Percentiles rank a stretch among this genome's conserved stretches.
These are phyloP conservation scores for Enteromius unitaeniatus DNA, from an alignment of 2,797 vertebrate species.

Conservation along the genomic window DNA sequence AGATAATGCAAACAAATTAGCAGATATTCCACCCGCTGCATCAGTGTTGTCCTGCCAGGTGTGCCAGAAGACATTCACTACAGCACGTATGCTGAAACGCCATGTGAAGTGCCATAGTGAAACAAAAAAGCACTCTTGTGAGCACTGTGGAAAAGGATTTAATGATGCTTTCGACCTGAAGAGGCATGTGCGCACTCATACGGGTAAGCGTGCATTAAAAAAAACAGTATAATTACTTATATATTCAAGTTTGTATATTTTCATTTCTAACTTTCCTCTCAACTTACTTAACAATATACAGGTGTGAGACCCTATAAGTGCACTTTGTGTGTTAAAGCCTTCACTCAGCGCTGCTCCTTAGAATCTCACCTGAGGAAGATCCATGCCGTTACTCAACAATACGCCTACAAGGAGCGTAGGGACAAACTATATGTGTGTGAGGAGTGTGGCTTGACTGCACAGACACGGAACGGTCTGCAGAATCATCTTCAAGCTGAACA, in stretches of 20 bases:
- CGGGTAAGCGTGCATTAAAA: slow-evolving; percentile 72
- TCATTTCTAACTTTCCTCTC: background rate
- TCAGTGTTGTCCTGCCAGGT: slow-evolving; percentile 76
- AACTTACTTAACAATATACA: slow-evolving; percentile 57
- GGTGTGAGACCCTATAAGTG: slow-evolving; percentile 87
- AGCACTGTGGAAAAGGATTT: slow-evolving; percentile 87
- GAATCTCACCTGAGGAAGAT: slow-evolving; percentile 86
- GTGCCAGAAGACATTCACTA: slow-evolving; percentile 82
- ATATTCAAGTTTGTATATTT: background rate
- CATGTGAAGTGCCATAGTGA: slow-evolving; percentile 86
- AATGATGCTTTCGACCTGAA: slow-evolving; percentile 87
- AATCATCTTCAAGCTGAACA: slow-evolving; percentile 77
- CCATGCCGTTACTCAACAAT: slow-evolving; percentile 82
- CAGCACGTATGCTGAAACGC: slow-evolving; percentile 84
- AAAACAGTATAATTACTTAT: background rate
- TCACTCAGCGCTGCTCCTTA: slow-evolving; percentile 85
- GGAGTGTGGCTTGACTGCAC: slow-evolving; percentile 83
- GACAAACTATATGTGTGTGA: slow-evolving; percentile 85
- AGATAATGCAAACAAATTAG: slow-evolving; percentile 15
- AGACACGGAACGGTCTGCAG: slow-evolving; percentile 81
- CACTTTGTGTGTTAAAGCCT: slow-evolving; percentile 83
- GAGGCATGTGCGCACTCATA: slow-evolving; percentile 85
- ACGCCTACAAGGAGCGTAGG: slow-evolving; percentile 82
- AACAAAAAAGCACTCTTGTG: slow-evolving; percentile 82
- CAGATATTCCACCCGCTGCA: background rate